Evolutionary conservation across 1,140 invertebrate species (phyloP), one percentile per base, ranked within the genome.

Genomic region (Tetramorium simillimum): DNA sequence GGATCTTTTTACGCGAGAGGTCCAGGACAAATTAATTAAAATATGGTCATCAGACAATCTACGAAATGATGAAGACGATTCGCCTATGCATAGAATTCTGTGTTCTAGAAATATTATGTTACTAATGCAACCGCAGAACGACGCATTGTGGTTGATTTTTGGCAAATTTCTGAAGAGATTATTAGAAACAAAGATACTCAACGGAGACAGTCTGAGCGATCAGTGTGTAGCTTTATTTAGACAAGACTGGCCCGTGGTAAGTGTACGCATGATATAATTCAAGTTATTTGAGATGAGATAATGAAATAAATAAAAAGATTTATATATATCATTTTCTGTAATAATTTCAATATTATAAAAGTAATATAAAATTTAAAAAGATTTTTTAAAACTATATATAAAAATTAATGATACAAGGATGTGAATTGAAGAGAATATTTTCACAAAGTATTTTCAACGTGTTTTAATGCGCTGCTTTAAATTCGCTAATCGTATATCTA

Each of bases 211-310:
- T 76, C 84, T 96, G 12, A 94, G 95, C 73, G 93, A 95, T 40
- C 94, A 96, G 69, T 95, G 94, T 72, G 92, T 96, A 5, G 93
- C 93, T 65, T 89, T 96, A 49, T 94, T 96, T 37, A 93, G 94
- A 86, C 89, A 94, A 43, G 94, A 95, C 37, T 96, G 95, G 95
- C 91, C 95, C 33, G 87, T 86, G 88, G 94, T 95, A 89, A 93
- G 92, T 92, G 69, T 28, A 85, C 0, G 69, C 67, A 24, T 28
- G 9, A 56, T 75, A 21, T n/a, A 24, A 21, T 12, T 0, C 7
- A 0, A 86, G 70, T 86, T n/a, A 70, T 33, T 78, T 33, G n/a
- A 37, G 28, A n/a, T 46, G 0, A 24, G 51, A 51, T 7, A n/a
- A 69, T 82, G 0, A 24, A 18, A 37, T 6, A 40, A 43, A 46